phyloP scores from a whole-genome alignment of 2,888 invertebrate species.

The Xylocampa areola region DNA sequence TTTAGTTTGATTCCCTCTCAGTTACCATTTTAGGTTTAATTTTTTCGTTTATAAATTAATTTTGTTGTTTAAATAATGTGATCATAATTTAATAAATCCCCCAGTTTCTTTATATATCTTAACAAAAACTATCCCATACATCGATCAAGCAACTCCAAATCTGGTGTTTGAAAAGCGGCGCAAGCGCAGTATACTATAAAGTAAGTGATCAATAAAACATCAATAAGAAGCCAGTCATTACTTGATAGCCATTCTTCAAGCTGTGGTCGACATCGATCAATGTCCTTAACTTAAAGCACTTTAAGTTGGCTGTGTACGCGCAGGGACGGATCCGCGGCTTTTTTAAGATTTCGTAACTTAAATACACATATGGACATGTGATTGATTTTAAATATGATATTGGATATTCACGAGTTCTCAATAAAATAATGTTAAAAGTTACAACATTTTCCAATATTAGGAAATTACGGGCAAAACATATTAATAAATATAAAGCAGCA shows the following conservation, averaged over 20 bases:
- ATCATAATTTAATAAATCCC: too few relatives aligned
- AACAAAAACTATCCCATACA: neutral
- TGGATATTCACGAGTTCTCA: too few relatives aligned
- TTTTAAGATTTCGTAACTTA: constrained; percentile 1
- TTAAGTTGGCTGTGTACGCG: constrained; percentile 36
- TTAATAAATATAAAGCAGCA: too few relatives aligned
- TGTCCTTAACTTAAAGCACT: constrained; percentile 56
- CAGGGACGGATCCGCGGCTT: constrained; percentile 39
- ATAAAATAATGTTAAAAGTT: too few relatives aligned
- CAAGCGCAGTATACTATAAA: constrained; percentile 19
- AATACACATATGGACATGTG: neutral
- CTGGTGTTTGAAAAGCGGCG: constrained; percentile 27
- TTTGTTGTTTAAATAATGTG: too few relatives aligned
- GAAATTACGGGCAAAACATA: too few relatives aligned
- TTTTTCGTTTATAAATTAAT: too few relatives aligned
- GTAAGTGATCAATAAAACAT: constrained; percentile 47
- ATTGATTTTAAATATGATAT: too few relatives aligned
- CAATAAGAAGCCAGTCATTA: constrained; percentile 61
- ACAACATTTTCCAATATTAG: too few relatives aligned
- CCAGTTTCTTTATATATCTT: neutral
- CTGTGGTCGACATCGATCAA: constrained; percentile 64
- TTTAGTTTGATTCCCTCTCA: too few relatives aligned
- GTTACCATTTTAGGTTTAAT: too few relatives aligned
- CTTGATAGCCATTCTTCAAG: constrained; percentile 61
- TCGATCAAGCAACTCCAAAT: constrained; percentile 28